Conservation (phyloP, 2,113 vertebrate genomes). For the Corythornis vintsioides region DNA sequence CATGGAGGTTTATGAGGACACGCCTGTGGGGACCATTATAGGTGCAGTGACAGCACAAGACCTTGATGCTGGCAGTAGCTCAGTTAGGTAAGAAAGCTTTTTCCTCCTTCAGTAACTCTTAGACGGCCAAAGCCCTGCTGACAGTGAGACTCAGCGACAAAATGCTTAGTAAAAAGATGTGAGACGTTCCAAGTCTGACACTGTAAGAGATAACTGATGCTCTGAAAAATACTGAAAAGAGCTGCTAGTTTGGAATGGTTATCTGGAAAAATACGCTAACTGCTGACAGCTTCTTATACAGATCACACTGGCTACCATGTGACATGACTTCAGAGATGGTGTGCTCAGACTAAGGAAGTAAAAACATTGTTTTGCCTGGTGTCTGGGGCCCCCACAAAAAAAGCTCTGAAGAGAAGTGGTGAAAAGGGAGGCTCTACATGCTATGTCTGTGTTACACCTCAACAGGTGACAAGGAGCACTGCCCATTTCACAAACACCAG, state of each 20-base stretch:
- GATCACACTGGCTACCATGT: background rate
- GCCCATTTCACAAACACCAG: background rate
- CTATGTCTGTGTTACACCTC: background rate
- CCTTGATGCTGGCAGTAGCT: slow-evolving; percentile 90
- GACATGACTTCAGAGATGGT: background rate
- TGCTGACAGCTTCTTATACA: background rate
- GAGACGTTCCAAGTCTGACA: background rate
- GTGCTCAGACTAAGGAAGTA: background rate
- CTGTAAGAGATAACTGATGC: background rate
- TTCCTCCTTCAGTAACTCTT: background rate
- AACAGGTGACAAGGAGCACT: background rate
- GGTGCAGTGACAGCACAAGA: slow-evolving; percentile 97
- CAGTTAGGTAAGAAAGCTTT: slow-evolving; percentile 82
- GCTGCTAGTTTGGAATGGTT: background rate
- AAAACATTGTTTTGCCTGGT: background rate
- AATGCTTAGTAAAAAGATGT: background rate
- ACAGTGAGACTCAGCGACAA: background rate
- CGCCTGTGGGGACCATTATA: slow-evolving; percentile 91
- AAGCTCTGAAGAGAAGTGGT: background rate
- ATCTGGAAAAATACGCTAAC: background rate
- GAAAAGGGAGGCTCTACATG: background rate
- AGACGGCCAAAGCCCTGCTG: background rate
- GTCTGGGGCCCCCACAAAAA: background rate
- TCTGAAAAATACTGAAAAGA: background rate
- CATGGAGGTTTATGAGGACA: slow-evolving; percentile 98